Evolutionary conservation across 2,113 vertebrate species (phyloP).

Genomic region (Heterocephalus glaber): DNA sequence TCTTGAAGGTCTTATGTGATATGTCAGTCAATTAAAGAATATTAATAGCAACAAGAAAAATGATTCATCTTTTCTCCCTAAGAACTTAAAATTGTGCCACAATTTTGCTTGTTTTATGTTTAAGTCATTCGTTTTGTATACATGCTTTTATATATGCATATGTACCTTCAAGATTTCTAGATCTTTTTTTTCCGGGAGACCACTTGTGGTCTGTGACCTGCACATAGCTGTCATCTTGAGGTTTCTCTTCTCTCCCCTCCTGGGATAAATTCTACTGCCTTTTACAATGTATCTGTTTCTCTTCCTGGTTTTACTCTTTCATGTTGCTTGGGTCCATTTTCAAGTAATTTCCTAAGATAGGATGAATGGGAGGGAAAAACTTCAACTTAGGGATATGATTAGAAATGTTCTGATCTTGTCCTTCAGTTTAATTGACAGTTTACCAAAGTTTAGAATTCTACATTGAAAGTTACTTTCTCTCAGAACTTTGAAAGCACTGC

Average conservation of each 20-base stretch:
- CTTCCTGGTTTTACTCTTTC: not conserved
- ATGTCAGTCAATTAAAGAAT: not conserved
- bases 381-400: not conserved
- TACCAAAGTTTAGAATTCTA: not conserved
- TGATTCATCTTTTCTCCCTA: not conserved
- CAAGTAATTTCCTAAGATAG: not conserved
- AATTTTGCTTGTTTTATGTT: not conserved
- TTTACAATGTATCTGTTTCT: not conserved
- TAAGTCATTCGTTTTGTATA: not conserved
- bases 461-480: not conserved
- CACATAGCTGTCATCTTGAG: not conserved
- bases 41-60: not conserved
- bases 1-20: not conserved
- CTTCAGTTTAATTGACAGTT: not conserved
- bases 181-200: not conserved
- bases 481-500: not conserved
- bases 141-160: not conserved
- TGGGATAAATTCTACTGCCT: not conserved
- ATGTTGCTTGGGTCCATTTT: not conserved
- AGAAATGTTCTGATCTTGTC: not conserved
- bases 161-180: not conserved
- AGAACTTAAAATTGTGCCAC: not conserved
- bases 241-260: not conserved
- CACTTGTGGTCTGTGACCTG: not conserved
- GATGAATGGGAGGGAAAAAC: not conserved